Evolutionary conservation across 2,113 vertebrate species (phyloP), one percentile per base, ranked within the genome.

Genomic region (Phalacrocorax pelagicus): DNA sequence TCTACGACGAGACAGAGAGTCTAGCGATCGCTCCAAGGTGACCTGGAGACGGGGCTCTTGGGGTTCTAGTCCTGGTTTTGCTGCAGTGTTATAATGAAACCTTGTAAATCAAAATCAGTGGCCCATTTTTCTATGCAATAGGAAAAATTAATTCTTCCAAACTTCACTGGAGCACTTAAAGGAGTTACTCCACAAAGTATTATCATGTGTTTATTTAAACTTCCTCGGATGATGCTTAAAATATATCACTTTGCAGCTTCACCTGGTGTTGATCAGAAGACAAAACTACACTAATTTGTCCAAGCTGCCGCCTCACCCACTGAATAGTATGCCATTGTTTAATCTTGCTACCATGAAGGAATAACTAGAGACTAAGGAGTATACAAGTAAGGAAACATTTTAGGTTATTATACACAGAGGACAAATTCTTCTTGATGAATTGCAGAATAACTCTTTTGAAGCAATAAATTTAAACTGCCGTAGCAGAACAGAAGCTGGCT

Each of bases 41-140:
- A 97, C 92, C 92, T 92, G 58, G 52, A 94, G 93, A 91, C 0
- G 0, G 74, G 66, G 58, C 92, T 77, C 94, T 70, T 46, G 94
- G 81, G 96, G 77, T 94, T 94, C 95, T 7, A 89, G 78, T 92
- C 78, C 92, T 90, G 86, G 59, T 94, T 97, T 94, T 73, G 58
- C 81, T 85, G 87, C 84, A 90, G 72, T 91, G 81, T 66, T 94
- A 44, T 94, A 96, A 95, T 83, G 79, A 96, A 96, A 72, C 74
- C 74, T 62, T 66, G 54, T 77, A 95, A 95, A 92, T 92, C 78
- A 91, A 80, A 82, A 90, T 22, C 84, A 73, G n/a, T 49, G 88
- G 70, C 91, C 89, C 84, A 82, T 83, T 96, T 94, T 85, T 21
- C 91, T 29, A 44, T 2, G 51, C 71, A 91, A 65, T 12, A 80